Evolutionary conservation across 2,888 invertebrate species (phyloP).

Genomic region (Synanthedon andrenaeformis): DNA sequence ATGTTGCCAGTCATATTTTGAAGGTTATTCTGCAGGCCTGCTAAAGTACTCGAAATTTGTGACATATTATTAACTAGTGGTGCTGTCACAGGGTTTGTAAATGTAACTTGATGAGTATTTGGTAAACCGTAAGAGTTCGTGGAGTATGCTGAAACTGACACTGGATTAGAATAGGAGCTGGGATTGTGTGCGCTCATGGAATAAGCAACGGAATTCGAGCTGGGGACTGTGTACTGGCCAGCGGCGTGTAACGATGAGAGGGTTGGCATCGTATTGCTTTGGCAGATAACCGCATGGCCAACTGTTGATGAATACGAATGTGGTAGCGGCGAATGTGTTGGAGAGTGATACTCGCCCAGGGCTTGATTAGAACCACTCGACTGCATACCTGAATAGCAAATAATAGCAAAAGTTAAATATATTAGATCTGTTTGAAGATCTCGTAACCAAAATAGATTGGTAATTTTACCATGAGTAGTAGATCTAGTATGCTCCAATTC

Average conservation of each 20-base stretch:
- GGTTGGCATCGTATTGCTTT: constrained; percentile 76
- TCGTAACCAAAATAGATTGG: neutral
- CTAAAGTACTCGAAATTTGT: constrained; percentile 60
- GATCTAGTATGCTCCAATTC: constrained; percentile 88
- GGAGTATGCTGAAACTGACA: constrained; percentile 60
- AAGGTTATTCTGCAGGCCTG: constrained; percentile 59
- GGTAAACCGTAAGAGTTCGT: constrained; percentile 54
- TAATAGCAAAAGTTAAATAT: neutral
- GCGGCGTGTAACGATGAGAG: constrained; percentile 64
- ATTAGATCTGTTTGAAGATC: neutral
- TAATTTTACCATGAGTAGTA: constrained; percentile 70
- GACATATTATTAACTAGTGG: constrained; percentile 62
- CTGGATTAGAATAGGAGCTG: constrained; percentile 64
- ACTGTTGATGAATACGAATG: constrained; percentile 64
- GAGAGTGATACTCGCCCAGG: constrained; percentile 74
- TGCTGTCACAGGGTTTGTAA: constrained; percentile 63
- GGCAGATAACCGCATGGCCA: constrained; percentile 56
- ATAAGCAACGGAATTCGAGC: constrained; percentile 61
- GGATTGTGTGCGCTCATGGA: constrained; percentile 66
- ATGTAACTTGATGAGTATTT: constrained; percentile 64
- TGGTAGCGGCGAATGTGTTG: constrained; percentile 70
- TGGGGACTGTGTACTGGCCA: constrained; percentile 56
- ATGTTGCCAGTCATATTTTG: constrained; percentile 59
- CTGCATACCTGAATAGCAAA: constrained; percentile 60
- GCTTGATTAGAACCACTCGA: constrained; percentile 79